A percentile compares a stretch with the other conserved stretches of the same genome.
These are phyloP conservation scores for Pantherophis guttatus DNA, from an alignment of 2,113 vertebrate genomes.

Conservation along the genomic window DNA sequence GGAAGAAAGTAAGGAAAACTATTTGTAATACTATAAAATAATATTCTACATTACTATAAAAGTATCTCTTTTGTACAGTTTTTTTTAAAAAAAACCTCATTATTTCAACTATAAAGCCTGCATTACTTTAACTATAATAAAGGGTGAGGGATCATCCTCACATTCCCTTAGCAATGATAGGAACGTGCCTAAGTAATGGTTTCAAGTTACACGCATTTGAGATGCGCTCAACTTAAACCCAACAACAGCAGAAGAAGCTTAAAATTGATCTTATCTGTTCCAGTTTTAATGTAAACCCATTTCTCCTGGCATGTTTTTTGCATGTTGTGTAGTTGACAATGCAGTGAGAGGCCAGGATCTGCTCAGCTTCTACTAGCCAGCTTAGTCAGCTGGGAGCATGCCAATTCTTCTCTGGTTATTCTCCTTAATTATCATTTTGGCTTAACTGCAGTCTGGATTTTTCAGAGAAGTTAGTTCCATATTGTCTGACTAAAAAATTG, in stretches of 20 bases:
- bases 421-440: neutral
- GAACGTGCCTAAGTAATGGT: neutral
- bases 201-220: neutral
- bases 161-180: neutral
- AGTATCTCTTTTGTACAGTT: constrained; percentile 48
- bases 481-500: neutral
- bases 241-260: neutral
- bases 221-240: neutral
- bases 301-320: neutral
- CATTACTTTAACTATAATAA: neutral
- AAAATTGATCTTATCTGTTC: neutral
- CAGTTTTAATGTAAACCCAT: neutral
- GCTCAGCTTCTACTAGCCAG: neutral
- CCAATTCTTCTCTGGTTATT: neutral
- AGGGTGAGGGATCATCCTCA: neutral
- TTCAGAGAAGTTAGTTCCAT: neutral
- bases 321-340: neutral
- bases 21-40: constrained; percentile 8
- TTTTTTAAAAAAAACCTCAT: constrained; percentile 44
- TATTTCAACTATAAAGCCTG: neutral
- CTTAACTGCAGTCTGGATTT: neutral
- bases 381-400: neutral
- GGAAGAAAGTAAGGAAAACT: neutral
- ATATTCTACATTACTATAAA: constrained; percentile 43
- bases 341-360: neutral